These are phyloP conservation scores for Nibea albiflora DNA, from an alignment of 2,113 vertebrate species.

Conservation along the genomic window DNA sequence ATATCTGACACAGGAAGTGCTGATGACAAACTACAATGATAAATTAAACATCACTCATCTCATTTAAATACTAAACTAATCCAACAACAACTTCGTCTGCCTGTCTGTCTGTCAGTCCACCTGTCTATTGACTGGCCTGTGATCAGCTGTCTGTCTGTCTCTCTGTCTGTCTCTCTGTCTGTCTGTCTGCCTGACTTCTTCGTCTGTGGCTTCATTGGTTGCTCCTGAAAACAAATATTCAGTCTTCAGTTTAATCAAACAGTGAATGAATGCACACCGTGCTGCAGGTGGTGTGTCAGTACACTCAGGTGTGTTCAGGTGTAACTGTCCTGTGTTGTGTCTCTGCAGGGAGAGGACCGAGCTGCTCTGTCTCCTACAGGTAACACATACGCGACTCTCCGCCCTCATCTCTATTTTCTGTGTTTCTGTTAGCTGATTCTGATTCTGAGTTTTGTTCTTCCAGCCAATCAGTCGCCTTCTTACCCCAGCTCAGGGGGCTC, in stretches of 20 bases:
- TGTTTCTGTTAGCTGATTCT: neutral
- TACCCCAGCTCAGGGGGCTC: conserved; percentile 84
- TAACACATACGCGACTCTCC: conserved; percentile 62
- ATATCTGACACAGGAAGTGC: too few relatives aligned
- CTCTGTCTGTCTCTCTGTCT: neutral
- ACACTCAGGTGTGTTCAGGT: conserved; percentile 11
- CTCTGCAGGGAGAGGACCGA: conserved; percentile 89
- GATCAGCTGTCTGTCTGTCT: conserved; percentile 43
- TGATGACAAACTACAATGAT: too few relatives aligned
- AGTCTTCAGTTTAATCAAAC: too few relatives aligned
- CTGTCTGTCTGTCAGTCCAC: conserved; percentile 49
- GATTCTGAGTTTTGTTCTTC: conserved; percentile 26
- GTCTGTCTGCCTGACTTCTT: too few relatives aligned
- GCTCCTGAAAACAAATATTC: too few relatives aligned
- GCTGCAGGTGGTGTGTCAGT: too few relatives aligned
- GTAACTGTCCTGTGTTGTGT: conserved; percentile 37
- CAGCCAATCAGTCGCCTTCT: conserved; percentile 90
- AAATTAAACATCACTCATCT: too few relatives aligned
- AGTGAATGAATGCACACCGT: too few relatives aligned
- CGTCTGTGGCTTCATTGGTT: too few relatives aligned
- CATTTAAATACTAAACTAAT: too few relatives aligned
- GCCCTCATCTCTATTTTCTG: rapidly evolving
- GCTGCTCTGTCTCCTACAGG: conserved; percentile 87
- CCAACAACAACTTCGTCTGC: conserved; percentile 28
- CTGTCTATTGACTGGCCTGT: conserved; percentile 62